A percentile compares a stretch with the other conserved stretches of the same genome.
Conservation (phyloP, 2,888 invertebrate genomes). For the Rhopalosiphum nymphaeae region DNA sequence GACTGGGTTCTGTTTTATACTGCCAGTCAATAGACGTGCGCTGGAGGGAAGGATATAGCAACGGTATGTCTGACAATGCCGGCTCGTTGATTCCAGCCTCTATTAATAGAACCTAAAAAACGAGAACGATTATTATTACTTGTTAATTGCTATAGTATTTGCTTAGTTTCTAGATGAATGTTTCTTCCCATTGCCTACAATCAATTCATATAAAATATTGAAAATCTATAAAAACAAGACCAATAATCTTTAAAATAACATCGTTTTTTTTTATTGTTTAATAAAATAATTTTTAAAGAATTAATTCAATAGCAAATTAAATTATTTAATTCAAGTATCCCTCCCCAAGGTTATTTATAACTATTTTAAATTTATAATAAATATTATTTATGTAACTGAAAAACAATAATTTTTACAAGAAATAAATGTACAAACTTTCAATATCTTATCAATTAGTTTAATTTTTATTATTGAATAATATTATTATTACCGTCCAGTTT, state of each 20-base stretch:
- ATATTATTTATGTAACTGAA: not conserved
- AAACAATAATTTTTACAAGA: not conserved
- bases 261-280: not conserved
- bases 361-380: not conserved
- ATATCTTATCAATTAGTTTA: not conserved
- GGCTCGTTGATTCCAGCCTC: slow-evolving; percentile 86
- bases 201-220: not conserved
- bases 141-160: not conserved
- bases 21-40: slow-evolving; percentile 85
- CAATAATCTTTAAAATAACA: not conserved
- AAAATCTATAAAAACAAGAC: not conserved
- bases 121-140: not conserved
- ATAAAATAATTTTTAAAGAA: not conserved
- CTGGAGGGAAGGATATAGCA: slow-evolving; percentile 80
- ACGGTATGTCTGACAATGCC: slow-evolving; percentile 79
- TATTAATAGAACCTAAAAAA: slow-evolving; percentile 75
- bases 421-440: not conserved
- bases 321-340: not conserved
- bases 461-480: slow-evolving; percentile 48
- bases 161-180: not conserved
- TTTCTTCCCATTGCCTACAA: not conserved
- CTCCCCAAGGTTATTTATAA: not conserved
- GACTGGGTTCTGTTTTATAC: slow-evolving; percentile 81
- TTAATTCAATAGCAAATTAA: not conserved
- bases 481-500: slow-evolving; percentile 73